These are phyloP conservation scores for Ornithorhynchus anatinus DNA, from an alignment of 2,113 vertebrate genomes.

Conservation along the genomic window DNA sequence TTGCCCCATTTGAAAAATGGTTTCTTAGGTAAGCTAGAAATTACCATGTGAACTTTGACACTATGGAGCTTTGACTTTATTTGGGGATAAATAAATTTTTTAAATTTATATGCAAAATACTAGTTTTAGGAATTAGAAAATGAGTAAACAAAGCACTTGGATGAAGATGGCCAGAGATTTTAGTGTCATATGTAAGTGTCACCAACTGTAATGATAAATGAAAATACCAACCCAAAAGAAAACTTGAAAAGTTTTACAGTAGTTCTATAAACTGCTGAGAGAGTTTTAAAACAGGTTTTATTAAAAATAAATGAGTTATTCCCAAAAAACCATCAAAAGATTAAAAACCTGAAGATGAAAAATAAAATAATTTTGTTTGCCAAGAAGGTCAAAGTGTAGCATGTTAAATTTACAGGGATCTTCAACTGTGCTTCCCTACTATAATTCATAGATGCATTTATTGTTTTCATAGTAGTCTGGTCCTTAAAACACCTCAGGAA, in stretches of 20 bases:
- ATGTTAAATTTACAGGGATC: neutral
- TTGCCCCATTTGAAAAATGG: too few relatives aligned
- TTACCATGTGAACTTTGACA: too few relatives aligned
- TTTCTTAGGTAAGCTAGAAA: too few relatives aligned
- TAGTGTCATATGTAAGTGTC: conserved; percentile 37
- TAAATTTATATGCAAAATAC: too few relatives aligned
- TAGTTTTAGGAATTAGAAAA: too few relatives aligned
- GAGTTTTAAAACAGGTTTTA: conserved; percentile 28
- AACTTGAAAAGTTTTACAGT: conserved; percentile 33
- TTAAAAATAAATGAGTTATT: conserved; percentile 50
- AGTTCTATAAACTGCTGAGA: conserved; percentile 36
- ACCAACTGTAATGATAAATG: conserved; percentile 18
- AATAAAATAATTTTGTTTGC: neutral
- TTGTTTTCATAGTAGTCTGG: too few relatives aligned
- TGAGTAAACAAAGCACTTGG: conserved; percentile 37
- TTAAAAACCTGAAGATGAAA: conserved; percentile 13
- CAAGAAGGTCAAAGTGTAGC: neutral
- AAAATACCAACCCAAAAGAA: conserved; percentile 16
- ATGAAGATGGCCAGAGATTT: conserved; percentile 42
- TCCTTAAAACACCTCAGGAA: too few relatives aligned
- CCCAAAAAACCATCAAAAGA: conserved; percentile 22
- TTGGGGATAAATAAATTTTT: too few relatives aligned
- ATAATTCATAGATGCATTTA: neutral
- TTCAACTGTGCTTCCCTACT: neutral
- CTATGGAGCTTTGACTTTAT: too few relatives aligned